These are phyloP conservation scores for Timema cristinae DNA, from an alignment of 2,888 invertebrate genomes.

Conservation along the genomic window DNA sequence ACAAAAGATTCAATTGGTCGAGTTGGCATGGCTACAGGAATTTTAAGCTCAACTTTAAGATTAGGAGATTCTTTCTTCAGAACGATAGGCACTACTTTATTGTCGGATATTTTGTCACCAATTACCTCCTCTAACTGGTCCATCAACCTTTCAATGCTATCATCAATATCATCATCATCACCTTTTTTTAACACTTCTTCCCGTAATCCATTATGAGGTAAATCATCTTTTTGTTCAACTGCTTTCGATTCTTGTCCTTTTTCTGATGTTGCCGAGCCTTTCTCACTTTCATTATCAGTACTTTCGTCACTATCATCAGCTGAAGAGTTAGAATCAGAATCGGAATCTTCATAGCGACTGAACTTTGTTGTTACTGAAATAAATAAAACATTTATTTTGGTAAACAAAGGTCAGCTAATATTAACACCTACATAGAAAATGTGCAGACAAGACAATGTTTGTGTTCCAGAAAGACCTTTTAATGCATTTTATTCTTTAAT, in stretches of 20 bases:
- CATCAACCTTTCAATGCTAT: slow-evolving; percentile 52
- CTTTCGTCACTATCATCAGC: slow-evolving; percentile 36
- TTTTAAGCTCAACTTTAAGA: too few relatives aligned
- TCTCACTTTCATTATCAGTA: slow-evolving; percentile 21
- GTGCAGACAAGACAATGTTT: too few relatives aligned
- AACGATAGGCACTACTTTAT: background rate
- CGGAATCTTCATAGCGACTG: slow-evolving; percentile 47
- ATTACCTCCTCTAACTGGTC: slow-evolving; percentile 52
- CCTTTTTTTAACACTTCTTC: slow-evolving; percentile 9
- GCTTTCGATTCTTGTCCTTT: too few relatives aligned
- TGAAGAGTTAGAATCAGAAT: slow-evolving; percentile 45
- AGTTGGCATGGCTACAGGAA: too few relatives aligned
- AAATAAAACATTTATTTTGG: background rate
- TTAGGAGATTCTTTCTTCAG: too few relatives aligned
- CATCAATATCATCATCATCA: slow-evolving; percentile 44
- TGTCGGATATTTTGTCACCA: background rate
- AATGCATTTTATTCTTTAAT: too few relatives aligned
- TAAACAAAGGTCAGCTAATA: too few relatives aligned
- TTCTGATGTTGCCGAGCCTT: background rate
- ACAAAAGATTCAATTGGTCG: too few relatives aligned
- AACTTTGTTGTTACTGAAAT: slow-evolving; percentile 46
- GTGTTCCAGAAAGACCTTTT: too few relatives aligned
- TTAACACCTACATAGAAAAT: too few relatives aligned
- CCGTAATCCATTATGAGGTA: too few relatives aligned
- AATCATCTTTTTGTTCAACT: too few relatives aligned